Evolutionary conservation across 2,797 vertebrate species (phyloP), one percentile per base, ranked within the genome.

Genomic region (Eidolon dupreanum): DNA sequence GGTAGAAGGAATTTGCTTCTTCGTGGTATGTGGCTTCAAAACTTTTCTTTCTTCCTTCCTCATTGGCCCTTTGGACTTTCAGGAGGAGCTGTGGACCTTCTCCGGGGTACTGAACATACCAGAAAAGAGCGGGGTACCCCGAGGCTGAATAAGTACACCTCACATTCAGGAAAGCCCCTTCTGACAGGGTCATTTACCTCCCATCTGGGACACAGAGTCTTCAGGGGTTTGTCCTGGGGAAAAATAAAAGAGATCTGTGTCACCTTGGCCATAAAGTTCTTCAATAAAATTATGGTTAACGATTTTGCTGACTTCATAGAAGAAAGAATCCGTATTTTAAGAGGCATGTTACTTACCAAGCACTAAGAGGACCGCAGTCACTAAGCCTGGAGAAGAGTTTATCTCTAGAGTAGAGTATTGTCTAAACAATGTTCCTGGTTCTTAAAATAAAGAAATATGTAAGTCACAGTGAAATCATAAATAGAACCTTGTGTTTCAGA

Each of bases 51-150:
- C 22, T 71, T 86, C 5, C 57, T 22, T 71, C 89, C 0, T 92
- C 75, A 0, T 53, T 49, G 46, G 1, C 28, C 1, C 0, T 65
- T 0, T 0, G 0, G 15, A 61, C 85, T 90, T 63, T 94, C 26
- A 97, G 19, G 8, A 98, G 92, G 36, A 92, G 6, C 17, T 90
- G 36, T 1, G 28, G 75, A 28, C 86, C 66, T 82, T 84, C 41
- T 41, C 95, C 59, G 0, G 74, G 85, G 31, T 68, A 68, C 0
- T 93, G 96, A 4, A 92, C 90, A 57, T 97, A 97, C 96, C 96
- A 98, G 38, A 85, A 89, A 8, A 98, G 90, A 46, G 0, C 0
- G 0, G 83, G 70, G 2, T n/a, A 66, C 0, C 0, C 1, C 26
- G 17, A 15, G 20, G 22, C 0, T 24, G 26, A 41, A 6, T 61